Base-by-base conservation (phyloP, 2,113 vertebrate genomes). In the Platysternon megacephalum region DNA sequence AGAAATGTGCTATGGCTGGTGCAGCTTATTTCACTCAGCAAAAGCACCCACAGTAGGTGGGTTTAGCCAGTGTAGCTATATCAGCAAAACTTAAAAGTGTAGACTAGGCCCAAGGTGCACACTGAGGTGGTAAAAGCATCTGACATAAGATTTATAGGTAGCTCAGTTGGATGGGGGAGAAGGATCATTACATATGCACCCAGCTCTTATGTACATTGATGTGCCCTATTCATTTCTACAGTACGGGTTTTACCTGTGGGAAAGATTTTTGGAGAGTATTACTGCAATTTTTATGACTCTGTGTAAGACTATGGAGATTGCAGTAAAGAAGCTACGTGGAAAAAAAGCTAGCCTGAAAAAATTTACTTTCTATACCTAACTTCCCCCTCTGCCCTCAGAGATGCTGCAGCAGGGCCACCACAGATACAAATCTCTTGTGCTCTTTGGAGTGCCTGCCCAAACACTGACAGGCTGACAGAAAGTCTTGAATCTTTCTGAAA, bases 61-160 rank as follows among this genome's bases (percentile, higher is more conserved):
- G 6, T 48, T 76, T 78, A 78, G n/a, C 42, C 44, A 13, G 35
- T 32, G 42, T 8, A 85, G 49, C 68, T 88, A 48, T 48, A 48
- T 4, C n/a, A 11, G 8, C 65, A 72, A 72, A 72, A 21, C n/a
- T 39, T 21, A 17, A 35, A n/a, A 78, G 74, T 46, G 44, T 28
- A 78, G 42, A 28, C 35, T 72, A 32, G 46, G 39, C 32, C 48
- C 68, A 74, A 22, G 4, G 5, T 26, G 9, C 78, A 39, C 28
- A 85, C 22, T 58, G 32, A 92, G 79, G 84, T 78, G 51, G 52
- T 17, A 9, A 95, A 95, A 97, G 92, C n/a, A 85, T 42, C 46
- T 83, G 24, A 85, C 8, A 21, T 58, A 91, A 85, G 82, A 81
- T 53, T 91, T 93, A 11, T n/a, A 89, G 78, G 24, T 46, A 82